Evolutionary conservation across 2,113 vertebrate species (phyloP), one percentile per base, ranked within the genome.

Genomic region (Pluvianellus socialis): DNA sequence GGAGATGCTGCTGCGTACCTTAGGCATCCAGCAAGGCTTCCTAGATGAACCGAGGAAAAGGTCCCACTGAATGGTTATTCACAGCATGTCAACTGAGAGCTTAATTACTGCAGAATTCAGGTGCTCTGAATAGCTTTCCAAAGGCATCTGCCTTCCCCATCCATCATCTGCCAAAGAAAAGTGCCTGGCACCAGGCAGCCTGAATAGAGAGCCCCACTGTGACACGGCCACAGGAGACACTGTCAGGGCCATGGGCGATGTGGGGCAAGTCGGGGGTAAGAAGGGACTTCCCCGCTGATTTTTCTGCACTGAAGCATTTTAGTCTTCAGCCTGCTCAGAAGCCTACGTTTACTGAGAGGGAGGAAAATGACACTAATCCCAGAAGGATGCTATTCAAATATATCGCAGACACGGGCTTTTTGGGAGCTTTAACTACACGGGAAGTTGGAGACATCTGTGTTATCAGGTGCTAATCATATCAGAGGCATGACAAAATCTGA

Each of bases 201-300:
- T 59, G 53, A 45, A 53, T 2, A 2, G 40, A 35, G 50, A 79
- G 16, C 5, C 23, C 17, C 1, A 0, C 21, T 79, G 40, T 4
- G 13, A 30, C n/a, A 35, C 0, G 6, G 42, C 35, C 2, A 0
- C 53, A 33, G 0, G 2, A 70, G 71, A 45, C n/a, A 15, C 33
- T 58, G 10, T 16, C 2, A 2, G 26, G 44, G 38, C 35, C 0
- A 0, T 8, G 23, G n/a, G n/a, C 6, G 6, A 53, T 9, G 18
- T 3, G 20, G 55, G 10, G 17, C 30, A 58, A 70, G 32, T 9
- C 3, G 15, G 4, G 20, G 27, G 27, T 17, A 23, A 55, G 27
- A 80, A 88, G 42, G 21, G 10, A 52, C 5, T 59, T 74, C 38
- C 50, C 72, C 2, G 0, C 26, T 49, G 55, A 65, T 90, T 85